Evolutionary conservation across 30 jellyfish, hydroid and myxozoan species (phyloP), one percentile per base, ranked within the genome.

Genomic region (Turritopsis dohrnii): DNA sequence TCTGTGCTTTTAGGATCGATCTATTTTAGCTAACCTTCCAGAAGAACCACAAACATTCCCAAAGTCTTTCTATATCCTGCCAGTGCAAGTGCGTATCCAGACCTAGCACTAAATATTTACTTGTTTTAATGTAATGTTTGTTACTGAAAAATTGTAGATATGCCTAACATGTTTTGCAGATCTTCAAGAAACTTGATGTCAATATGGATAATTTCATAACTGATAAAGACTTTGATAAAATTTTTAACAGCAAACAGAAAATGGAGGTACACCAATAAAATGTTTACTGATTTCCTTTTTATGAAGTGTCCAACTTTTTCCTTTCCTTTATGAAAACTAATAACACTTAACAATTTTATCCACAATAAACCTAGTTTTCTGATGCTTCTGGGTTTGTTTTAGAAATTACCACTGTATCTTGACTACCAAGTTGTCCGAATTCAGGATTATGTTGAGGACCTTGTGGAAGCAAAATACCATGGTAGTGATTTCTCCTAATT

Each of bases 391-490:
- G 5, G 28, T 69, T 69, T 60, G 20, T 1, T n/a, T 21, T 41
- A 24, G 65, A 74, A 29, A 1, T 23, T 74, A 71, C 53, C 24
- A n/a, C 83, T n/a, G 83, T 74, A 74, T 29, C 71, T 74, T 0
- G 83, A 74, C 27, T 74, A 74, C 41, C 83, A 74, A 74, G 18
- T 41, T 16, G 83, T 41, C 9, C 9, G 83, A 26, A 74, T 74
- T 29, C 54, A 74, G 13, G 83, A 74, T 29, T 74, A 74, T 29
- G 41, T 74, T 19, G 83, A 74, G 41, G 83, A 74, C 41, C 65
- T 74, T 26, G 83, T 23, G 7, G 83, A 74, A 71, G 53, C 83
- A 3, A 26, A 74, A 23, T 41, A 74, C 21, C 83, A 29, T 74
- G 65, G 65, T 26, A 29, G 21, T n/a, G 19, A 23, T 19, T 23